Evolutionary conservation across 2,113 vertebrate species (phyloP).

Genomic region (Hipposideros armiger): DNA sequence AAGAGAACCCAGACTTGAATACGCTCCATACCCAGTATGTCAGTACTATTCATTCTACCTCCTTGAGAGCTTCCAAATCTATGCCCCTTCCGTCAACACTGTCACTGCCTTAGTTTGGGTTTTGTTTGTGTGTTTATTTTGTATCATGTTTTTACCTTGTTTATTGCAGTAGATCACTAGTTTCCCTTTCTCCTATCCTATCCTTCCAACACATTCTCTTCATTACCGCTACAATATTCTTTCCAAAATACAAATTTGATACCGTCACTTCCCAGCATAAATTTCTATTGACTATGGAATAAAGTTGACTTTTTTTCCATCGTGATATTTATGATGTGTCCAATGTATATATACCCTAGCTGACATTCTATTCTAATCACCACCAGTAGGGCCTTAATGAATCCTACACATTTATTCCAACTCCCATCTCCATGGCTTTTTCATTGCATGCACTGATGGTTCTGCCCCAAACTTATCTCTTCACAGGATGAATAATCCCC

Average conservation of each 20-base stretch:
- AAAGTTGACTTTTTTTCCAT: neutral
- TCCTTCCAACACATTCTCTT: neutral
- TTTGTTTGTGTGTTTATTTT: neutral
- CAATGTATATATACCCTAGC: neutral
- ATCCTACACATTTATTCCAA: neutral
- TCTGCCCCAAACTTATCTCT: neutral
- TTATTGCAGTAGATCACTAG: neutral
- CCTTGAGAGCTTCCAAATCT: neutral
- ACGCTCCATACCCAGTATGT: too few relatives aligned
- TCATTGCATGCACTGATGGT: neutral
- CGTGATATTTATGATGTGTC: neutral
- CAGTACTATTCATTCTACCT: neutral
- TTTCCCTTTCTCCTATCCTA: neutral
- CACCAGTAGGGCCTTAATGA: neutral
- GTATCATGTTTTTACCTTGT: neutral
- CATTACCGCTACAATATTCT: neutral
- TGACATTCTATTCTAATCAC: neutral
- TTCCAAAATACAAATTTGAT: neutral
- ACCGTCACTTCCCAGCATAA: neutral
- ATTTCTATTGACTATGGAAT: neutral
- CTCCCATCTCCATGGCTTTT: neutral
- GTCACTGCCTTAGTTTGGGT: neutral
- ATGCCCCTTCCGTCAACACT: neutral
- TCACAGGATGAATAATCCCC: neutral
- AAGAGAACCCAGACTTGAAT: neutral